A percentile compares a stretch with the other conserved stretches of the same genome.
phyloP scores from a whole-genome alignment of 1,140 invertebrate species.

The Gerris buenoi region DNA sequence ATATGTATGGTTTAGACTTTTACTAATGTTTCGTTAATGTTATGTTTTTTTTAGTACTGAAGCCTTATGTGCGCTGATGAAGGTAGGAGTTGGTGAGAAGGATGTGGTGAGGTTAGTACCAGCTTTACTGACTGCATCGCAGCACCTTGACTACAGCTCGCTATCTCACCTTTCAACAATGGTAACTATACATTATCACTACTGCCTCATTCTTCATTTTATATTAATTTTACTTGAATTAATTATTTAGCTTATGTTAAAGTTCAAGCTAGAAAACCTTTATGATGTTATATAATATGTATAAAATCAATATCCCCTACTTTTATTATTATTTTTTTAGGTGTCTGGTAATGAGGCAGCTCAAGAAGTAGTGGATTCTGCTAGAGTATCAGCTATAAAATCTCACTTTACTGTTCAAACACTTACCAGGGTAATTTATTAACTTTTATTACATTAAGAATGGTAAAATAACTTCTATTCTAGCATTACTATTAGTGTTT shows the following conservation, averaged over 20 bases:
- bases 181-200: background rate
- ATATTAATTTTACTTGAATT: no score
- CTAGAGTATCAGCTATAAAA: slow-evolving; percentile 58
- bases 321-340: slow-evolving; percentile 1
- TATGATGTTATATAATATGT: no score
- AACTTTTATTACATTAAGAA: no score
- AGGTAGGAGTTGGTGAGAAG: slow-evolving; percentile 11
- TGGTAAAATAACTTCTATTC: no score
- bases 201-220: no score
- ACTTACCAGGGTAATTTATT: slow-evolving; percentile 54
- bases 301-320: no score
- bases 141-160: background rate
- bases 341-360: slow-evolving; percentile 29
- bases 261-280: no score
- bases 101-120: slow-evolving; percentile 43
- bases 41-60: slow-evolving; percentile 9
- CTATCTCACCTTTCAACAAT: background rate
- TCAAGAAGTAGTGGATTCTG: slow-evolving; percentile 54
- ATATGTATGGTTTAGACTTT: background rate
- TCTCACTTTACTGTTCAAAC: slow-evolving; percentile 77
- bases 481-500: no score
- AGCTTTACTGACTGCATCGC: slow-evolving; percentile 40
- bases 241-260: no score
- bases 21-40: background rate
- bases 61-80: slow-evolving; percentile 9